Evolutionary conservation across 2,797 vertebrate genomes (phyloP).

Genomic region (Macropus fuliginosus): DNA sequence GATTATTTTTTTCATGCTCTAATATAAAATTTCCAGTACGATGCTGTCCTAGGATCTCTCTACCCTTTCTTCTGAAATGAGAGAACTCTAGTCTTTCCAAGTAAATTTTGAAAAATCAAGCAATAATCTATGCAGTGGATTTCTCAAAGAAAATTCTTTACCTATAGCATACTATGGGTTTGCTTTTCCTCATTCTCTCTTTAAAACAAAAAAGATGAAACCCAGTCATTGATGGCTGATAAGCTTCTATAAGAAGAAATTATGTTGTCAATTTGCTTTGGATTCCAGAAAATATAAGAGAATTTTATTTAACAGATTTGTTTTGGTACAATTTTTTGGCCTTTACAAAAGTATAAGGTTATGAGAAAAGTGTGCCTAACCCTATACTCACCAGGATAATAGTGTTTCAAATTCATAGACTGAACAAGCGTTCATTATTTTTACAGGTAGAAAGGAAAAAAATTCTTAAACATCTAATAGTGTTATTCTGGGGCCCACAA

Average conservation of each 20-base stretch:
- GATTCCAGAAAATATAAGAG: constrained; percentile 41
- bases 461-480: constrained; percentile 31
- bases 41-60: not conserved
- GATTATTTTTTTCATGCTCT: not conserved
- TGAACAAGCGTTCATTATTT: constrained; percentile 19
- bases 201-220: not conserved
- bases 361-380: not conserved
- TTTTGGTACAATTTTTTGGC: constrained; percentile 19
- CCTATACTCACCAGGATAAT: constrained; percentile 36
- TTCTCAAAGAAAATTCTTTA: not conserved
- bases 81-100: not conserved
- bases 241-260: constrained; percentile 46
- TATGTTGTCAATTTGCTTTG: constrained; percentile 19
- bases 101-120: constrained; percentile 29
- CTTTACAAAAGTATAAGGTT: constrained; percentile 24
- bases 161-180: not conserved
- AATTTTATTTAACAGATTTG: constrained; percentile 16
- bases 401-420: constrained; percentile 8
- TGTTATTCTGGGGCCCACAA: not conserved
- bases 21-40: constrained; percentile 10
- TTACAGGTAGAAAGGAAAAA: constrained; percentile 36
- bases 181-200: not conserved
- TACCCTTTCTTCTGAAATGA: not conserved
- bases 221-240: constrained; percentile 17
- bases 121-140: not conserved